phyloP scores from a whole-genome alignment of 2,888 invertebrate genomes.

The Asteroscopus sphinx region DNA sequence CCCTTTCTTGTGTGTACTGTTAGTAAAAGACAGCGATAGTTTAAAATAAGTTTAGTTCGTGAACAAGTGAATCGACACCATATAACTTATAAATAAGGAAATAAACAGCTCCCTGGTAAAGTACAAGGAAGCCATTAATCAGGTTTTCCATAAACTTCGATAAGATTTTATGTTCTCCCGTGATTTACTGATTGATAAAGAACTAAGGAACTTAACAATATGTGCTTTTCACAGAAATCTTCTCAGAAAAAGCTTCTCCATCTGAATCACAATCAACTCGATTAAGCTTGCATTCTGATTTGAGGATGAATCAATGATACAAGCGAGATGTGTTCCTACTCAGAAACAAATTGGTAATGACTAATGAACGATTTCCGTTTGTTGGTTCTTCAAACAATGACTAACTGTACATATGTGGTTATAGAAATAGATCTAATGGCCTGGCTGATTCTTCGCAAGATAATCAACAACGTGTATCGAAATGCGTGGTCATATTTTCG shows the following conservation, averaged over 20 bases:
- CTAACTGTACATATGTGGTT: slow-evolving; percentile 10
- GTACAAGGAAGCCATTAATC: slow-evolving; percentile 35
- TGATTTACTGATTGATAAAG: slow-evolving; percentile 36
- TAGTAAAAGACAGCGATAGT: too few species aligned
- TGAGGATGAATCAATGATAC: slow-evolving; percentile 19
- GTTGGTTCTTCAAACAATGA: slow-evolving; percentile 27
- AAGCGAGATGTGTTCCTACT: slow-evolving; percentile 5
- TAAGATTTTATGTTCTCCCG: slow-evolving; percentile 39
- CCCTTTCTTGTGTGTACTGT: too few species aligned
- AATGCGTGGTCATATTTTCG: too few species aligned
- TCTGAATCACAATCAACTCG: not conserved
- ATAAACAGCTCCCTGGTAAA: slow-evolving; percentile 6
- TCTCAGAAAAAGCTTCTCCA: not conserved
- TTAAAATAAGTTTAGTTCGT: too few species aligned
- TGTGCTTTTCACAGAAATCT: not conserved
- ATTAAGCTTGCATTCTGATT: slow-evolving; percentile 17
- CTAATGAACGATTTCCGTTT: slow-evolving; percentile 26
- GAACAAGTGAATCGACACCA: too few species aligned
- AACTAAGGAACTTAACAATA: slow-evolving; percentile 14
- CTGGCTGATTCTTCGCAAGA: not conserved
- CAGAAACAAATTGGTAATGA: slow-evolving; percentile 17
- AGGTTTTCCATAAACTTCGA: slow-evolving; percentile 36
- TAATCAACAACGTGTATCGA: too few species aligned
- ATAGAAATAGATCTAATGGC: slow-evolving; percentile 15
- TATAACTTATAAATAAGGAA: not conserved